phyloP scores from a whole-genome alignment of 2,888 invertebrate genomes.

The Tromatobia lineatoria region DNA sequence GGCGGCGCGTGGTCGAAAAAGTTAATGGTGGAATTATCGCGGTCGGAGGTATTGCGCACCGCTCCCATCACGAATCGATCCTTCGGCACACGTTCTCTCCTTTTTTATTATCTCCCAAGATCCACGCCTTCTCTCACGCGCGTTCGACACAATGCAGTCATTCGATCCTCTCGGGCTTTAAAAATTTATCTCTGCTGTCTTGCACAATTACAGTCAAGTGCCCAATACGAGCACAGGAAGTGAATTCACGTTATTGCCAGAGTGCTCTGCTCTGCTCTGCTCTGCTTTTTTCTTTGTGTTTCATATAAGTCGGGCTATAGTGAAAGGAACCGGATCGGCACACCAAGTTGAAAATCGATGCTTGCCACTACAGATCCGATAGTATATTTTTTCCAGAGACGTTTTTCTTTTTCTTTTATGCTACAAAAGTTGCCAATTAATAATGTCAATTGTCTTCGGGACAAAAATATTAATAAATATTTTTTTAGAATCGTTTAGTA shows the following conservation, averaged over 20 bases:
- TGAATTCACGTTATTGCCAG: slow-evolving; percentile 24
- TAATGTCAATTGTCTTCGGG: background rate
- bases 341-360: slow-evolving; percentile 3
- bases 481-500: too few relatives aligned
- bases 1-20: slow-evolving; percentile 69
- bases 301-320: background rate
- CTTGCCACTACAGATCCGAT: slow-evolving; percentile 31
- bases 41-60: slow-evolving; percentile 70
- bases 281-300: slow-evolving; percentile 18
- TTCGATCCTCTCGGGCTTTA: background rate
- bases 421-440: background rate
- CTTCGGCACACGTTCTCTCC: slow-evolving; percentile 60
- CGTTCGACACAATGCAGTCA: slow-evolving; percentile 22
- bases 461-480: background rate
- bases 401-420: too few relatives aligned
- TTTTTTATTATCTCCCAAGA: slow-evolving; percentile 27
- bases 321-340: slow-evolving; percentile 13
- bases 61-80: slow-evolving; percentile 69
- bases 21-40: slow-evolving; percentile 75
- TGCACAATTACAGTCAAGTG: slow-evolving; percentile 27
- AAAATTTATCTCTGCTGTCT: slow-evolving; percentile 31
- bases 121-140: slow-evolving; percentile 45
- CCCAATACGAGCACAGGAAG: slow-evolving; percentile 49
- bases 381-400: background rate
- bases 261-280: slow-evolving; percentile 13